Evolutionary conservation across 2,797 vertebrate genomes (phyloP).

Genomic region (Melanotaenia parkinsoni): DNA sequence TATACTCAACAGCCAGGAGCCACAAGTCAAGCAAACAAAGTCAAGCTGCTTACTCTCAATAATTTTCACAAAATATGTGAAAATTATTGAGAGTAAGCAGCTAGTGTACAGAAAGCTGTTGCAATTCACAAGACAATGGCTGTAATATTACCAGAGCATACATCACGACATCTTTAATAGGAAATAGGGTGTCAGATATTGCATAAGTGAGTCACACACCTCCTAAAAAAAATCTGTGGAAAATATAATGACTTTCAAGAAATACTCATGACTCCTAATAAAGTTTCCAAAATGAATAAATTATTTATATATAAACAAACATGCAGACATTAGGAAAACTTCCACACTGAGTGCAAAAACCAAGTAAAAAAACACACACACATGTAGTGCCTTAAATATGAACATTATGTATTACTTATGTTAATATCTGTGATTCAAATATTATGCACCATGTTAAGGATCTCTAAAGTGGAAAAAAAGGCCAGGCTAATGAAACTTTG

Average conservation of each 20-base stretch:
- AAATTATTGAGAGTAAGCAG: neutral
- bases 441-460: neutral
- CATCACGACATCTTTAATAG: slow-evolving; percentile 18
- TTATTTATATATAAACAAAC: neutral
- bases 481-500: neutral
- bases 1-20: too few relatives aligned
- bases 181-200: slow-evolving; percentile 45
- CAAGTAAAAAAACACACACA: neutral
- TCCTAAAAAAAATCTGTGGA: slow-evolving; percentile 38
- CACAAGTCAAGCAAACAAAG: too few relatives aligned
- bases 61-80: neutral
- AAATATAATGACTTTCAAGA: slow-evolving; percentile 40
- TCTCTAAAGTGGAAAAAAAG: neutral
- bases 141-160: neutral
- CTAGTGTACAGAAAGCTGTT: neutral
- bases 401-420: neutral
- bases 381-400: neutral
- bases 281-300: slow-evolving; percentile 5
- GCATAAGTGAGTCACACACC: slow-evolving; percentile 54
- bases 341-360: too few relatives aligned
- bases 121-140: neutral
- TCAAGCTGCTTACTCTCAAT: too few relatives aligned
- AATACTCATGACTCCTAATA: slow-evolving; percentile 34
- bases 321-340: neutral
- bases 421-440: neutral